Evolutionary conservation across 1,140 invertebrate genomes (phyloP).

Genomic region (Monomorium pharaonis): DNA sequence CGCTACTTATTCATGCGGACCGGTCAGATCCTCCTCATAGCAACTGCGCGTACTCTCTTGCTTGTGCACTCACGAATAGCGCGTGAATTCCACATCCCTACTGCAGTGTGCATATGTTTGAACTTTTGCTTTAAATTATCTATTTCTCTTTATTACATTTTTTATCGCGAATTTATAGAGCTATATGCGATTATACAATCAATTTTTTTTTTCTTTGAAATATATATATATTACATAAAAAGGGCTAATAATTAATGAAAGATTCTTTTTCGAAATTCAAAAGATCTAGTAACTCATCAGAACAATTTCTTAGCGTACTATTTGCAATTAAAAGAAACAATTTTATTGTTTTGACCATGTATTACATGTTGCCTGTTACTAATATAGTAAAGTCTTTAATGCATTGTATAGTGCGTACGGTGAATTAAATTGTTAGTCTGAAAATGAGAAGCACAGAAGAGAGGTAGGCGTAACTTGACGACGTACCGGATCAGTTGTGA

Average conservation of each 20-base stretch:
- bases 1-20: slow-evolving; percentile 40
- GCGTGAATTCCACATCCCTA: neutral
- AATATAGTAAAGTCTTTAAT: neutral
- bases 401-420: neutral
- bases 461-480: neutral
- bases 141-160: neutral
- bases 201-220: neutral
- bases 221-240: neutral
- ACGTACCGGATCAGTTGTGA: neutral
- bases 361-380: neutral
- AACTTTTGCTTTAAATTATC: neutral
- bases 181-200: neutral
- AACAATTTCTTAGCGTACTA: neutral
- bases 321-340: neutral
- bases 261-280: neutral
- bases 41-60: neutral
- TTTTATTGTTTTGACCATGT: neutral
- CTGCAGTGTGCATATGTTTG: neutral
- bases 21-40: neutral
- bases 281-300: neutral
- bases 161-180: neutral
- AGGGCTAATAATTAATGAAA: neutral
- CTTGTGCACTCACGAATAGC: neutral
- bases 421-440: neutral
- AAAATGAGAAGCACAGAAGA: neutral